Base-by-base conservation (phyloP, 2,797 vertebrate genomes). In the Rhynchonycteris naso region DNA sequence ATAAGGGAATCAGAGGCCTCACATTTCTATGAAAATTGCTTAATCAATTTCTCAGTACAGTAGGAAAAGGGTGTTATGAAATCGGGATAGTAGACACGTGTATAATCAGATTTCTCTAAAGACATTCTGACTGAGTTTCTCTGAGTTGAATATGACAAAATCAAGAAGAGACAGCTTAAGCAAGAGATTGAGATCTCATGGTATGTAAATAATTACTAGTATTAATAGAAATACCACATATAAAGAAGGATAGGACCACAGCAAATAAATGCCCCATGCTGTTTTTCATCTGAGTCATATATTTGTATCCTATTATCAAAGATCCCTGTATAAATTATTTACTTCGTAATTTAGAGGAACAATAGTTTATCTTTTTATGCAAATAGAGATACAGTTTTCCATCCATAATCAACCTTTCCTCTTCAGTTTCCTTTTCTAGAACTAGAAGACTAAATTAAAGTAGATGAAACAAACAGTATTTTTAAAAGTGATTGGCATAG, bases 21-120 rank as follows among this genome's bases (percentile, higher is more conserved):
- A 91, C 8, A 97, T 97, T 96, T 96, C 88, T 52, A 96, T 90
- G 54, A 58, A 80, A 95, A 97, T 97, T 87, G 88, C 74, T 92
- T 95, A 94, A 63, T 97, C 71, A 93, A 38, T 79, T 97, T 58
- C 95, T 97, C 52, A 15, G n/a, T 58, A 95, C 81, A 59, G 21
- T 58, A 87, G 81, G 69, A 54, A 83, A 33, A 88, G n/a, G 5
- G 69, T 83, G 30, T 89, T 83, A 94, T 43, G 52, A 88, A 96
- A 78, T 13, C 86, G 12, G 16, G 16, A 83, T 24, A 89, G 2
- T 52, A 95, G 94, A 50, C 38, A 86, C 43, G 71, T 89, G 4
- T 50, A 83, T 82, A 76, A 63, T 88, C 63, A 66, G 54, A 91
- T 93, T 93, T 97, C 94, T 93, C 88, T 72, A 54, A 5, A 94